Percentiles rank a stretch among this genome's conserved stretches.
phyloP scores from a whole-genome alignment of 1,140 invertebrate genomes.

The Pachyrhynchus sulphureomaculatus region DNA sequence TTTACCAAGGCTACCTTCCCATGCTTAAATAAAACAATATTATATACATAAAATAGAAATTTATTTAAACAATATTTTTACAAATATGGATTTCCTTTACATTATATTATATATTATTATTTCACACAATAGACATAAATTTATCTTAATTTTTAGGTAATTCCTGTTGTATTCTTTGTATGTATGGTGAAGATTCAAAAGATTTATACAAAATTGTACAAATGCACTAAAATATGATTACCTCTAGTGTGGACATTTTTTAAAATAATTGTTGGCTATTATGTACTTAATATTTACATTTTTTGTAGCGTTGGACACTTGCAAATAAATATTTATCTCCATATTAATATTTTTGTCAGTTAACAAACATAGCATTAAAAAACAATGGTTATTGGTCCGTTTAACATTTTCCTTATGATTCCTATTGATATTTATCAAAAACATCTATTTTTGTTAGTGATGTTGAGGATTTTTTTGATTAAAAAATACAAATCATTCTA shows the following conservation, averaged over 20 bases:
- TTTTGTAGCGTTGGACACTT: no score
- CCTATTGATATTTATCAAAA: no score
- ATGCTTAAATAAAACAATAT: constrained; percentile 9
- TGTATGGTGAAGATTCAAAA: neutral
- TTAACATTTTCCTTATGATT: no score
- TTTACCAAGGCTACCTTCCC: constrained; percentile 9
- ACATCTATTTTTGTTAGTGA: no score
- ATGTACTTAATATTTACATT: no score
- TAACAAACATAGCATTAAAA: no score
- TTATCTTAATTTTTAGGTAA: neutral
- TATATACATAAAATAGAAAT: neutral
- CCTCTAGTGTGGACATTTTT: neutral
- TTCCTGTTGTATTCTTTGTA: neutral
- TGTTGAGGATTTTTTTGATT: no score
- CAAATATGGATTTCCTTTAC: neutral
- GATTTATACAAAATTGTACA: neutral
- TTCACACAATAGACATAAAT: neutral
- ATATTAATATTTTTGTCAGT: no score
- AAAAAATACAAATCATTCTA: no score
- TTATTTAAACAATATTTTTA: neutral
- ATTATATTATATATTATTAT: neutral
- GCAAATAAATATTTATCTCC: no score
- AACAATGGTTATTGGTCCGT: no score
- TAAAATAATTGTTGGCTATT: neutral
- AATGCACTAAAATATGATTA: neutral